Conservation (phyloP, 2,888 invertebrate genomes). For the Lasius platythorax region DNA sequence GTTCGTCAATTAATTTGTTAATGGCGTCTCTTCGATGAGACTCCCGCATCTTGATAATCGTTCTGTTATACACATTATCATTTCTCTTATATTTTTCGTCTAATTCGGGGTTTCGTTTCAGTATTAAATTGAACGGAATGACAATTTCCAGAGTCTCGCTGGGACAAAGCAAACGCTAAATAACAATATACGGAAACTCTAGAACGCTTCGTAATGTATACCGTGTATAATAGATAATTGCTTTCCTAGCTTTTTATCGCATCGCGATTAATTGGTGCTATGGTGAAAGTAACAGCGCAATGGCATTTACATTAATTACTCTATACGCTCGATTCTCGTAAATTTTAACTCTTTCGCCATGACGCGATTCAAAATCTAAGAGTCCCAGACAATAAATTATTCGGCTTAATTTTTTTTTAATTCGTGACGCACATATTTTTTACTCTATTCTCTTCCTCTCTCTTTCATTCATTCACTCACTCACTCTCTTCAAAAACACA, state of each 20-base stretch:
- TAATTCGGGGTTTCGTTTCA: constrained; percentile 4
- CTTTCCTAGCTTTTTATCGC: not conserved
- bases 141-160: not conserved
- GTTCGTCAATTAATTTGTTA: not conserved
- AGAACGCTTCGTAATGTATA: not conserved
- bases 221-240: not conserved
- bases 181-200: not conserved
- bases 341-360: constrained; percentile 24
- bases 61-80: not conserved
- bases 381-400: not conserved
- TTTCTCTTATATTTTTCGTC: constrained; percentile 10
- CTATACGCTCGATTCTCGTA: not conserved
- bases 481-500: not conserved
- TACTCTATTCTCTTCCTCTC: not conserved
- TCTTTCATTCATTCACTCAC: not conserved
- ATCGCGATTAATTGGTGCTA: constrained; percentile 11
- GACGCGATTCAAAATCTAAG: constrained; percentile 1
- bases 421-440: not conserved
- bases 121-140: constrained; percentile 19
- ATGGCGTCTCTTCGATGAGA: not conserved
- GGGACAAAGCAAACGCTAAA: not conserved
- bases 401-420: not conserved
- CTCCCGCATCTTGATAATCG: not conserved
- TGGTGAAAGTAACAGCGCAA: not conserved
- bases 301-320: constrained; percentile 23